Base-by-base conservation (phyloP, 2,888 invertebrate genomes). In the Scaptomyza cyrtandrae region DNA sequence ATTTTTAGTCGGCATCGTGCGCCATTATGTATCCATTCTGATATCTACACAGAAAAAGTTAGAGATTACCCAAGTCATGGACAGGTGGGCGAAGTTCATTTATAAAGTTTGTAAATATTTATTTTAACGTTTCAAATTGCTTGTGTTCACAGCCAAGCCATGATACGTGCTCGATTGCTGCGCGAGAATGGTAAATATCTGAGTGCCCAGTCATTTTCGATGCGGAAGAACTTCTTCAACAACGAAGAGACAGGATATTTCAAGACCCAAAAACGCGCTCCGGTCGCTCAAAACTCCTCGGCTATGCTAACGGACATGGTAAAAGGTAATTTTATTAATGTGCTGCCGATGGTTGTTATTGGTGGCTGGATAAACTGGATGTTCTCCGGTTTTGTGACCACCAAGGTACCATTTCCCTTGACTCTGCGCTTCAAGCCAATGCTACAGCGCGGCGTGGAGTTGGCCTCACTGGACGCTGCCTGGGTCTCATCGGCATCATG, bases 361-460 rank as follows among this genome's bases (percentile, higher is more conserved):
- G 99, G 99, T 88, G 99, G 92, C 33, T 99, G 99, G 99, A 99
- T 99, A 86, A 99, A 99, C 92, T 99, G 99, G 99, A 99, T 99
- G 94, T 99, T 99, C 93, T 99, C 99, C 48, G 99, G 99, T 56
- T 99, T 99, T 90, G 97, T 99, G 39, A 99, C 99, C 14, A 99
- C 98, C n/a, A 98, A 98, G 93, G 99, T 99, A 11, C 99, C 99
- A 45, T 99, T 99, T 92, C 99, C 99, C 0, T 92, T 99, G 80
- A 99, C 99, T 0, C 93, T 99, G 49, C 95, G 99, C 55, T 99
- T 99, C 93, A 99, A 99, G 92, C 98, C 99, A 0, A 99, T 99
- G 99, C 93, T 99, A 80, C 99, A 99, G 93, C 94, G 99, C 84
- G 99, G 99, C 14, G 97, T 99, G 55, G 99, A 99, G 92, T 93